Percentiles rank a stretch among this genome's conserved stretches.
Evolutionary conservation across 1,140 invertebrate species (phyloP).

Genomic region (Drosophila biarmipes): DNA sequence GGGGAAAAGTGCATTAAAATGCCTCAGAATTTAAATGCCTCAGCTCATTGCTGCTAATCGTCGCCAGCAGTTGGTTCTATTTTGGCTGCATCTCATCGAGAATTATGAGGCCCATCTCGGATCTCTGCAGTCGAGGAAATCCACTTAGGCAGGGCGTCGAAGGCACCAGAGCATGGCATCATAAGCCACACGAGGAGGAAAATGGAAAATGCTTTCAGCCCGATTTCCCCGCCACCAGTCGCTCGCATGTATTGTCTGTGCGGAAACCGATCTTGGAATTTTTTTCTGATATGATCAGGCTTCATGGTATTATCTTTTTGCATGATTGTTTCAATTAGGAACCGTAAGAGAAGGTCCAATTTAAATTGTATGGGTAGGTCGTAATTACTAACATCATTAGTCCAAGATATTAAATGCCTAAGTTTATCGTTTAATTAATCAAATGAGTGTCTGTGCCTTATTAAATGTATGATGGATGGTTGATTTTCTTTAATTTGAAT

Average conservation of each 20-base stretch:
- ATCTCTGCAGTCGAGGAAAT: conserved; percentile 32
- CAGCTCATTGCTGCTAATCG: conserved; percentile 76
- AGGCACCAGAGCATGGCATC: conserved; percentile 54
- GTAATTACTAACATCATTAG: background rate
- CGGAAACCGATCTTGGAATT: conserved; percentile 14
- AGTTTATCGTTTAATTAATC: background rate
- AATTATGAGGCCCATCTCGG: conserved; percentile 62
- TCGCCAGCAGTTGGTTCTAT: conserved; percentile 66
- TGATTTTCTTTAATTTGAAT: background rate
- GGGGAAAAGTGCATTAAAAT: conserved; percentile 57
- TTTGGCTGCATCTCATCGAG: conserved; percentile 60
- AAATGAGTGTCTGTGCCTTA: background rate
- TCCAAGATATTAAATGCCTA: background rate
- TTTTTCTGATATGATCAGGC: background rate
- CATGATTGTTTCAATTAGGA: background rate
- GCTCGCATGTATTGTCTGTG: conserved; percentile 9
- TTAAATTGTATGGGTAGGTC: background rate
- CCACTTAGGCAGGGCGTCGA: conserved; percentile 67
- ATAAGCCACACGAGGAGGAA: conserved; percentile 16
- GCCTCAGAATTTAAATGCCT: conserved; percentile 65
- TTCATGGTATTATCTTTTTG: background rate
- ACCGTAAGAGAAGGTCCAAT: background rate
- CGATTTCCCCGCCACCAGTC: conserved; percentile 15
- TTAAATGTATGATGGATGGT: conserved; percentile 1
- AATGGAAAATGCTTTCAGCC: conserved; percentile 39